Evolutionary conservation across 2,888 invertebrate genomes (phyloP), one percentile per base, ranked within the genome.

Genomic region (Tridacna crocea): DNA sequence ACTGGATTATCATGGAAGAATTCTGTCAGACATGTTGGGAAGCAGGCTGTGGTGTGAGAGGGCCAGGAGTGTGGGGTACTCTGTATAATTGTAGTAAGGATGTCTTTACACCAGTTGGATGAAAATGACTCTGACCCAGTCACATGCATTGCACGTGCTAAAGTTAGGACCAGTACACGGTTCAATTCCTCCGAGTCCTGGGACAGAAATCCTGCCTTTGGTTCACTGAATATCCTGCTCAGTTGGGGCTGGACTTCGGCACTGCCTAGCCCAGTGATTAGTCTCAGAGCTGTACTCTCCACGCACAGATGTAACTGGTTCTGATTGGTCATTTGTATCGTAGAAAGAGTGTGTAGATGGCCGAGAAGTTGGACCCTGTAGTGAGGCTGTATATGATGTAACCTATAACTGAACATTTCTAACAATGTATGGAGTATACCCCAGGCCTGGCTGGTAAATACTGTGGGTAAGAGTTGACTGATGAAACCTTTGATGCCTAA

Each of bases 41-140:
- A 99, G 93, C 98, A 98, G 87, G 97, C 97, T 24, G 99, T 95
- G 0, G 98, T 98, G 94, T 98, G 98, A 82, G 97, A 96, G 0
- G 98, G 98, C 99, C 99, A 99, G 90, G 97, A 97, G 94, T 98
- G 98, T 0, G 99, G 98, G 0, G 99, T 99, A 93, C 97, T 97
- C 88, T 98, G 97, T 87, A 98, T 97, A 27, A 99, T 98, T 0
- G 97, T 97, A 0, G 96, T 96, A 11, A 99, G 95, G 27, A 99
- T 95, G 91, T 99, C 99, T 92, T 97, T 97, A 90, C 98, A 98
- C 96, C 99, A 98, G 3, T 96, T 96, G 0, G 97, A 97, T 17
- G 97, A 95, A 77, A 96, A 93, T 48, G 95, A 94, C 87, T 96
- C 96, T 1, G 95, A 95, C 24, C 96, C 98, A 66, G 98, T 98